These are phyloP conservation scores for Ridgeia piscesae DNA, from an alignment of 1,140 invertebrate genomes.

Conservation along the genomic window DNA sequence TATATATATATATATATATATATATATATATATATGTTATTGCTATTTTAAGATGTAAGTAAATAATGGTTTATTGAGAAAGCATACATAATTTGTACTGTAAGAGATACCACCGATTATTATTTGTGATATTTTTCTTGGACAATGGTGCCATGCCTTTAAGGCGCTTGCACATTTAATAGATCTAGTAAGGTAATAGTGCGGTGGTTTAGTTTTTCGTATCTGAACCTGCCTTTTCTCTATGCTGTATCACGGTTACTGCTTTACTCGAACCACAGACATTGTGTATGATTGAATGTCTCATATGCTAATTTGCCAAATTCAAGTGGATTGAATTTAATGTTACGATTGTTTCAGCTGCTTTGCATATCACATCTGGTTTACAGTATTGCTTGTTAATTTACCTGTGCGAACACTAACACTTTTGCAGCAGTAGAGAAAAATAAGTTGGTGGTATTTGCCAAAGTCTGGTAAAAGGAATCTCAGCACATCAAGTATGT, in stretches of 20 bases:
- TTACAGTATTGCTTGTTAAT: neutral
- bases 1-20: neutral
- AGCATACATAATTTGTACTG: neutral
- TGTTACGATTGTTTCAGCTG: neutral
- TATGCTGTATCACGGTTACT: neutral
- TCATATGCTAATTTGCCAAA: neutral
- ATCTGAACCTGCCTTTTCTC: neutral
- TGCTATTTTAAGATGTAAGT: neutral
- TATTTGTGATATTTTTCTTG: neutral
- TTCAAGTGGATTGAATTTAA: neutral
- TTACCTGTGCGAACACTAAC: neutral
- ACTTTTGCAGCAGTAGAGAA: neutral
- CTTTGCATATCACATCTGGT: neutral
- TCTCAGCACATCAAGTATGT: neutral
- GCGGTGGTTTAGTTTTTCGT: neutral
- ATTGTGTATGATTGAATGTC: neutral
- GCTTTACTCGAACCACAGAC: neutral
- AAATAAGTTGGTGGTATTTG: neutral
- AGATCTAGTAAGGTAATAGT: neutral
- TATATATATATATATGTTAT: neutral
- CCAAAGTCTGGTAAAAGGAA: neutral
- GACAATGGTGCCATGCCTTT: neutral
- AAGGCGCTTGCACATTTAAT: neutral
- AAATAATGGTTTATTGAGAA: neutral
- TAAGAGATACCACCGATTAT: neutral